A percentile compares a stretch with the other conserved stretches of the same genome.
phyloP scores from a whole-genome alignment of 2,888 invertebrate genomes.

The Andrena trimmerana region DNA sequence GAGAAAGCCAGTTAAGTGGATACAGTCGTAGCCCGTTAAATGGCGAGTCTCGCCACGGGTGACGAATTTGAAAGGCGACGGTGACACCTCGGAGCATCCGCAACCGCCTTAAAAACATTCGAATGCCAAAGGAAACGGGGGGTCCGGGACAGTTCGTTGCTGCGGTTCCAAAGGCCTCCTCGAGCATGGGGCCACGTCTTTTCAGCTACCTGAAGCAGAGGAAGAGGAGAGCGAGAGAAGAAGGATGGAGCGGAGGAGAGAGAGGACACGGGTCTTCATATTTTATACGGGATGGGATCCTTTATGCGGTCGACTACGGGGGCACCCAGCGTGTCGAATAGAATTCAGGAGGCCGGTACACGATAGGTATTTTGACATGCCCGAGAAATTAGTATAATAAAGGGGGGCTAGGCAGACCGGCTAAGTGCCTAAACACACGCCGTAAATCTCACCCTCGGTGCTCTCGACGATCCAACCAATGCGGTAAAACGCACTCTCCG shows the following conservation, averaged over 20 bases:
- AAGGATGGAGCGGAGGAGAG: slow-evolving; percentile 6
- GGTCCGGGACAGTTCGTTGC: slow-evolving; percentile 59
- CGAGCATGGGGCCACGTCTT: slow-evolving; percentile 48
- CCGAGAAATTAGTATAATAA: slow-evolving; percentile 85
- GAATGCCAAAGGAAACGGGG: slow-evolving; percentile 61
- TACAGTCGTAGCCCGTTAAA: slow-evolving; percentile 72
- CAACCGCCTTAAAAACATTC: slow-evolving; percentile 65
- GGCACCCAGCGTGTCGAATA: slow-evolving; percentile 84
- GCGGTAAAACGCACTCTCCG: slow-evolving; percentile 32
- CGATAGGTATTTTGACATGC: slow-evolving; percentile 83
- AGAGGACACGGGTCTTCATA: slow-evolving; percentile 71
- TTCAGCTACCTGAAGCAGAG: slow-evolving; percentile 68
- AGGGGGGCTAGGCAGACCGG: slow-evolving; percentile 75
- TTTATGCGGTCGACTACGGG: slow-evolving; percentile 81
- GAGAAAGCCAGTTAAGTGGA: slow-evolving; percentile 64
- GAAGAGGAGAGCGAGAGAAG: slow-evolving; percentile 6
- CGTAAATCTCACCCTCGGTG: slow-evolving; percentile 78
- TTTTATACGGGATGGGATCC: slow-evolving; percentile 80
- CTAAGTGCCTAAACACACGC: slow-evolving; percentile 83
- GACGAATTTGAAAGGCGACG: slow-evolving; percentile 70
- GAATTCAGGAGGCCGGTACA: slow-evolving; percentile 75
- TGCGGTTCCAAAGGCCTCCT: slow-evolving; percentile 63
- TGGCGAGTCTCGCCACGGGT: slow-evolving; percentile 65
- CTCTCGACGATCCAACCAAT: slow-evolving; percentile 46
- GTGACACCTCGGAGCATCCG: slow-evolving; percentile 71